These are phyloP conservation scores for Psittacula echo DNA, from an alignment of 2,797 vertebrate species.

Conservation along the genomic window DNA sequence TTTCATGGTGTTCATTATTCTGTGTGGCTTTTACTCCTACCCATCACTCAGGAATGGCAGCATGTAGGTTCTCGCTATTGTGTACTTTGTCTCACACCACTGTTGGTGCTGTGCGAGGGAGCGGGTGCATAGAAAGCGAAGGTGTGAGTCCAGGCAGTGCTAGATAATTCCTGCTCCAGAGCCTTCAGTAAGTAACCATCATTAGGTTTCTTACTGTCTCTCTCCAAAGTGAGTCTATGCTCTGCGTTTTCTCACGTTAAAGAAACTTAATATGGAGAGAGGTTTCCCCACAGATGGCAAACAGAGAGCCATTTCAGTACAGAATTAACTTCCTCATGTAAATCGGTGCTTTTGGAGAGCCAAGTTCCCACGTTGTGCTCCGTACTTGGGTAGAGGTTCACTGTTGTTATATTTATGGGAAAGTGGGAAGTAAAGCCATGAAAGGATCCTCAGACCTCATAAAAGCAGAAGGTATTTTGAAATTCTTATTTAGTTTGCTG, in stretches of 20 bases:
- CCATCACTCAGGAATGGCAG: not conserved
- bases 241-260: not conserved
- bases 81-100: not conserved
- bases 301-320: not conserved
- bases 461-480: not conserved
- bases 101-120: rapidly evolving
- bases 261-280: not conserved
- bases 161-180: not conserved
- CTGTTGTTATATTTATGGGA: not conserved
- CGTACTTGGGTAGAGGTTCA: not conserved
- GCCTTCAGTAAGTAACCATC: not conserved
- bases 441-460: not conserved
- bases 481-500: not conserved
- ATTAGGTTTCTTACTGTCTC: not conserved
- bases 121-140: rapidly evolving
- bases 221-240: not conserved
- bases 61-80: not conserved
- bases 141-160: not conserved
- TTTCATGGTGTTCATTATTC: constrained; percentile 13
- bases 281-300: not conserved
- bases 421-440: not conserved
- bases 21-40: constrained; percentile 3
- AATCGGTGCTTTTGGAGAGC: rapidly evolving
- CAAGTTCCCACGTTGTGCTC: not conserved
- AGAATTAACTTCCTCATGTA: not conserved